A percentile compares a stretch with the other conserved stretches of the same genome.
Evolutionary conservation across 2,113 vertebrate species (phyloP).

Genomic region (Bubo blakistoni): DNA sequence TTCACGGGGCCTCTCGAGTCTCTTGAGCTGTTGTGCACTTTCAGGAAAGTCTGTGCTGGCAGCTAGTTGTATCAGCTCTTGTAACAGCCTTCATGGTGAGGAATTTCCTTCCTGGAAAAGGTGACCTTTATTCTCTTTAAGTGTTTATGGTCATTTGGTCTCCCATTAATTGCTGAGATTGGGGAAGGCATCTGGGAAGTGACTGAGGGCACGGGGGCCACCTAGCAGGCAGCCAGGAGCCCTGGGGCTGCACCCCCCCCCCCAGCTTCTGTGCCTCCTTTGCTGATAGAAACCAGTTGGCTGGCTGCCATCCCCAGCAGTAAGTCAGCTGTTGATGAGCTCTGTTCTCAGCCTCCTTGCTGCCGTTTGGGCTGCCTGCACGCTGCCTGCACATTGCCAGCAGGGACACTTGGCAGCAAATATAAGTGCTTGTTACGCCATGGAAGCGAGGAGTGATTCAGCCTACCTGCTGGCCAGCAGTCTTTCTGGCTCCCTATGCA

Average conservation of each 20-base stretch:
- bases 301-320: background rate
- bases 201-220: background rate
- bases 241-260: background rate
- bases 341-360: background rate
- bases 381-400: background rate
- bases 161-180: background rate
- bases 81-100: background rate
- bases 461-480: background rate
- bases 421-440: background rate
- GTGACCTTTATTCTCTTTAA: background rate
- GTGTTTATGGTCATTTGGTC: background rate
- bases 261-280: background rate
- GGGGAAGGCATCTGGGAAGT: background rate
- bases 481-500: background rate
- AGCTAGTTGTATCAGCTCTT: background rate
- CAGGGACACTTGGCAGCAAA: conserved; percentile 2
- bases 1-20: background rate
- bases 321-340: background rate
- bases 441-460: background rate
- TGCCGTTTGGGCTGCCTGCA: background rate
- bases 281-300: background rate
- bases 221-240: background rate
- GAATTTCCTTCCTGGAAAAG: background rate
- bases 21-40: background rate
- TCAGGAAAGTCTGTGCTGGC: background rate